phyloP scores from a whole-genome alignment of 2,888 invertebrate genomes.

The Sminthurides aquaticus region DNA sequence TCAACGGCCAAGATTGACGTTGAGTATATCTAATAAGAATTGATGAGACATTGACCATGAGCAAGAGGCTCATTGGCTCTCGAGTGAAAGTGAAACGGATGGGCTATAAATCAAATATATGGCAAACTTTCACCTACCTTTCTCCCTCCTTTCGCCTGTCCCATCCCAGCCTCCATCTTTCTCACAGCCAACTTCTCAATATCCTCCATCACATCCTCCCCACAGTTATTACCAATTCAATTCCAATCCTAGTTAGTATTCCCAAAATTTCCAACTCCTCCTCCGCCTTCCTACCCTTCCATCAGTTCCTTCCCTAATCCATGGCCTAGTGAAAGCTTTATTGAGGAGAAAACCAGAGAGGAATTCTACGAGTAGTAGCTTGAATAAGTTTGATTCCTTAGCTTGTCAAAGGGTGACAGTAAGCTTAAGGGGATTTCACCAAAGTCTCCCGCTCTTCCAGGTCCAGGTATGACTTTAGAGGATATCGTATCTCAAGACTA shows the following conservation, averaged over 20 bases:
- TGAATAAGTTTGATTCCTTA: neutral
- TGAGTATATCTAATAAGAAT: conserved; percentile 12
- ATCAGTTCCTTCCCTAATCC: conserved; percentile 8
- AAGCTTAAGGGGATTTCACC: neutral
- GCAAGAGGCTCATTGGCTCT: conserved; percentile 6
- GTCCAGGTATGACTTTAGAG: too few relatives aligned
- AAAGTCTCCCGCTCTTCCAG: neutral
- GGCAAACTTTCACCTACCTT: neutral
- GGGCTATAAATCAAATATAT: neutral
- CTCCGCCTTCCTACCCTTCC: neutral
- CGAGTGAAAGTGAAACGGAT: conserved; percentile 20
- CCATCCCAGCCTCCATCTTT: neutral
- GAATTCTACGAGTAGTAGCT: neutral
- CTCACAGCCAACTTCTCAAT: neutral
- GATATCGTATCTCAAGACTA: too few relatives aligned
- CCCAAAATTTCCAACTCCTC: too few relatives aligned
- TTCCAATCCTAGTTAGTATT: neutral
- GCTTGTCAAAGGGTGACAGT: neutral
- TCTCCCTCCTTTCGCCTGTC: neutral
- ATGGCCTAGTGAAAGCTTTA: neutral
- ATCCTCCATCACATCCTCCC: too few relatives aligned
- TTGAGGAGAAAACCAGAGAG: neutral
- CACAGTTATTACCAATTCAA: neutral
- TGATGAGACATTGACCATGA: conserved; percentile 16
- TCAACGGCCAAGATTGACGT: neutral